Base-by-base conservation (phyloP, 2,888 invertebrate genomes). In the Penaeus monodon region DNA sequence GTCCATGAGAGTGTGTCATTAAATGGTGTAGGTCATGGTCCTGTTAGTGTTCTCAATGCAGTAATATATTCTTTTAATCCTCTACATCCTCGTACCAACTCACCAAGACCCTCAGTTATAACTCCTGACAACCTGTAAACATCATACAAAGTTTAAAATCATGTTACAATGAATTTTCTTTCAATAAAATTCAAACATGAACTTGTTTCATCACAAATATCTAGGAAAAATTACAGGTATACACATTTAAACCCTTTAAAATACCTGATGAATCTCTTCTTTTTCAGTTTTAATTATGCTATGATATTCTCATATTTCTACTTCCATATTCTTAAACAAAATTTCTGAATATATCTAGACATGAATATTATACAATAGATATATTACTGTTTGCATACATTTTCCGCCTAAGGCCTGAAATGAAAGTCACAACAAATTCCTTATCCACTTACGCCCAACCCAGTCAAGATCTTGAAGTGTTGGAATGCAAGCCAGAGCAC, bases 371-470 rank as follows among this genome's bases (percentile, higher is more conserved):
- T 49, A 14, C 14, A 14, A 10, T 14, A 38, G 33, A 38, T 38
- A 33, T 4, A 4, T 7, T 8, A 38, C 38, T 38, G 38, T 38
- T 6, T 38, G 38, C 14, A 17, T 57, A 57, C 57, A 57, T 17
- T 20, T 14, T 14, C 17, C 57, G 17, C 57, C 3, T 57, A 17
- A 17, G 57, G 57, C 17, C 0, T 17, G 27, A 38, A 27, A 33
- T 74, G 74, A 74, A 74, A 74, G 33, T 17, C 29, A 33, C 74
- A 74, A 33, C 14, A 74, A 70, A 29, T 29, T 38, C 4, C 14
- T 44, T n/a, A 14, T 38, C 27, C 77, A 83, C 86, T 86, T 79
- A 89, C 86, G 89, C 89, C 89, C 89, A 89, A 49, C 89, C 89
- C 14, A 89, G 80, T 89, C 89, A 29, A 89, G 82, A 57, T 89